Percentiles rank a stretch among this genome's conserved stretches.
Evolutionary conservation across 2,113 vertebrate species (phyloP).

Genomic region (Crotalus viridis): DNA sequence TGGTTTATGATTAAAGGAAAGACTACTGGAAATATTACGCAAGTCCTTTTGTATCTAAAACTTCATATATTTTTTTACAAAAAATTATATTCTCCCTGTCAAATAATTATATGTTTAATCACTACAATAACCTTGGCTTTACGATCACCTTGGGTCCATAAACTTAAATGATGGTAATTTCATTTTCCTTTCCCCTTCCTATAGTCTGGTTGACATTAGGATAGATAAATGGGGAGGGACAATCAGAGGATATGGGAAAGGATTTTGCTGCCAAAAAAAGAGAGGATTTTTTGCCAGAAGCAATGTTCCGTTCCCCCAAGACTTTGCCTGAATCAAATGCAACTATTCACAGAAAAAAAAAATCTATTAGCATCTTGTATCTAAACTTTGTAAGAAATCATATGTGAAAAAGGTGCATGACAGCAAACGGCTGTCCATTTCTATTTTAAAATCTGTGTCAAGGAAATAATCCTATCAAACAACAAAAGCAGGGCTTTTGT

Average conservation of each 20-base stretch:
- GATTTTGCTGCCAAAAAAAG: neutral
- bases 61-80: constrained; percentile 7
- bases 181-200: neutral
- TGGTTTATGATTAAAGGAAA: neutral
- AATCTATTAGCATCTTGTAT: neutral
- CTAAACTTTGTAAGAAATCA: neutral
- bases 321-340: neutral
- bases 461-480: neutral
- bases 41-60: constrained; percentile 23
- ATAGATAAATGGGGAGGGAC: neutral
- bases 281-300: neutral
- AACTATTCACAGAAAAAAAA: neutral
- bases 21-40: neutral
- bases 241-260: neutral
- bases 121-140: constrained; percentile 29
- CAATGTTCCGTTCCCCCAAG: neutral
- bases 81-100: constrained; percentile 28
- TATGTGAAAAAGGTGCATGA: neutral
- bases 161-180: constrained; percentile 7
- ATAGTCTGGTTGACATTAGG: neutral
- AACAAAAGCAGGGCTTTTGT: neutral
- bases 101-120: constrained; percentile 41
- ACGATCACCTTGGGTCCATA: constrained; percentile 36
- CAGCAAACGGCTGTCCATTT: neutral
- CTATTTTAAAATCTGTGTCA: neutral